These are phyloP conservation scores for Ancistrus triradiatus DNA, from an alignment of 2,113 vertebrate species.

Conservation along the genomic window DNA sequence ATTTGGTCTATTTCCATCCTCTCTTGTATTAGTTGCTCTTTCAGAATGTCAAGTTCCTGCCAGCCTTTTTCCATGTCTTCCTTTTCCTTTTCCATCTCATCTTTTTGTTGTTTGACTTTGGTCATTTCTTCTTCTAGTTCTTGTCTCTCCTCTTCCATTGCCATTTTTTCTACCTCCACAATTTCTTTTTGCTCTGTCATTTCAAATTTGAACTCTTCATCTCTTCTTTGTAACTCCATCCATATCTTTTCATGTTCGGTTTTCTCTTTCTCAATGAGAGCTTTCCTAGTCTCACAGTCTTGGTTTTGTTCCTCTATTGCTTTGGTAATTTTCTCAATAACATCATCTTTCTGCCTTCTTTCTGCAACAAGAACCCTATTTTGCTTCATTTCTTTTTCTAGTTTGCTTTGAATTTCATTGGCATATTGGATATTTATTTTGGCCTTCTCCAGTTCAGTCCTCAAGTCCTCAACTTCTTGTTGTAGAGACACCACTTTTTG, in stretches of 20 bases:
- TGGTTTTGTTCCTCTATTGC: too few species aligned
- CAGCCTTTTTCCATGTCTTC: background rate
- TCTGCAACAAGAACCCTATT: too few species aligned
- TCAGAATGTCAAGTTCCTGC: constrained; percentile 1
- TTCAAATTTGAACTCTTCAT: constrained; percentile 10
- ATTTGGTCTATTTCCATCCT: constrained; percentile 4
- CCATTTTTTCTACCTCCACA: background rate
- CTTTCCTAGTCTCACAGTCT: too few species aligned
- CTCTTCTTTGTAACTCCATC: background rate
- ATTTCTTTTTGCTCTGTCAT: background rate
- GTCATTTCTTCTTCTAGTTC: background rate
- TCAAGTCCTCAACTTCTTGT: background rate
- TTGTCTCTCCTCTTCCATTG: constrained; percentile 20
- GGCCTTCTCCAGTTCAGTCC: too few species aligned
- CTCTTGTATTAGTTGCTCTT: background rate
- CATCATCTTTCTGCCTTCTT: too few species aligned
- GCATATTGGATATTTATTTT: too few species aligned
- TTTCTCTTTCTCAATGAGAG: background rate
- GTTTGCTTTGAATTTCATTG: too few species aligned
- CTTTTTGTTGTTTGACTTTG: background rate
- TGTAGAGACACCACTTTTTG: background rate
- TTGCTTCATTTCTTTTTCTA: too few species aligned
- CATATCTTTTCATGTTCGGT: constrained; percentile 1
- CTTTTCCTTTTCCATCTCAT: constrained; percentile 4
- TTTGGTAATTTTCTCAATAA: too few species aligned